Evolutionary conservation across 1,140 invertebrate species (phyloP).

Genomic region (Diorhabda elongata): DNA sequence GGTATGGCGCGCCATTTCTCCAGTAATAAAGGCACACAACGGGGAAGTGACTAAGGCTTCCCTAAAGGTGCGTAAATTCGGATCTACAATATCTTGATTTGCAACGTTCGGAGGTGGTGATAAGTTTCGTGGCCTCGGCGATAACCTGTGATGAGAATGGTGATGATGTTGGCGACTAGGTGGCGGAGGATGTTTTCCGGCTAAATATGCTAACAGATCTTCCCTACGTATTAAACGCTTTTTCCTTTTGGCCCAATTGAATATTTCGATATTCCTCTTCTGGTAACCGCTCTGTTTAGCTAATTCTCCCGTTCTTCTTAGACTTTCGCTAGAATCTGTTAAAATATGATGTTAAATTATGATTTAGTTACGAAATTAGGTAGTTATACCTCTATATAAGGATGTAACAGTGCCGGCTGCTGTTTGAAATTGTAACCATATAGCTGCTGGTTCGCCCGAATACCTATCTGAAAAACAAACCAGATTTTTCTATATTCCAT

Average conservation of each 20-base stretch:
- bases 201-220: constrained; percentile 74
- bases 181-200: constrained; percentile 66
- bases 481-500: too few relatives aligned
- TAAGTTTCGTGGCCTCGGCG: constrained; percentile 53
- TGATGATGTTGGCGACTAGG: constrained; percentile 50
- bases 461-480: constrained; percentile 40
- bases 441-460: constrained; percentile 57
- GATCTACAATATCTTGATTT: constrained; percentile 47
- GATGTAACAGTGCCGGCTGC: constrained; percentile 75
- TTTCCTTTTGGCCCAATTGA: constrained; percentile 74
- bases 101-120: constrained; percentile 49
- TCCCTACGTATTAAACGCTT: constrained; percentile 67
- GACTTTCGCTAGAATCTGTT: constrained; percentile 68
- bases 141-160: constrained; percentile 40
- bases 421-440: constrained; percentile 79
- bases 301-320: constrained; percentile 65
- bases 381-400: constrained; percentile 69
- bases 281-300: constrained; percentile 70
- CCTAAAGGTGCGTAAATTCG: constrained; percentile 68
- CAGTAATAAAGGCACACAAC: constrained; percentile 68
- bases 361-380: too few relatives aligned
- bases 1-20: constrained; percentile 69
- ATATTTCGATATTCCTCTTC: constrained; percentile 69
- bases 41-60: constrained; percentile 67
- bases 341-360: too few relatives aligned